Conservation (phyloP, 2,888 invertebrate species). For the Catocala nupta region DNA sequence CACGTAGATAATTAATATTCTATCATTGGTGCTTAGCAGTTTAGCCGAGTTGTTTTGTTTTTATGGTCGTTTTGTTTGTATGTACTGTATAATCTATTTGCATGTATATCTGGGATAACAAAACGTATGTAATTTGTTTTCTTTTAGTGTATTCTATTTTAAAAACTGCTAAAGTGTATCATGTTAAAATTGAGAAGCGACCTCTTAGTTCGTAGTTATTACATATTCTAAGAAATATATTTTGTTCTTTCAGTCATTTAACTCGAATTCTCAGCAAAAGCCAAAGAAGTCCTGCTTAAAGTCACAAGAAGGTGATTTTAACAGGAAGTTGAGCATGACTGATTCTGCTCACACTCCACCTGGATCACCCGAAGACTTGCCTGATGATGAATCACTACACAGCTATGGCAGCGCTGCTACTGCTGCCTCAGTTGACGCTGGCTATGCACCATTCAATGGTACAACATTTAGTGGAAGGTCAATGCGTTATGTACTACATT, state of each 20-base stretch:
- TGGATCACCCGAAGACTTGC: conserved; percentile 88
- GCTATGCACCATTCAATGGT: conserved; percentile 92
- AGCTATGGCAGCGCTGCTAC: conserved; percentile 94
- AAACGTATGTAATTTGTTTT: conserved; percentile 2
- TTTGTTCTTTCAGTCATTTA: conserved; percentile 78
- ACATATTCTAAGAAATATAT: conserved; percentile 16
- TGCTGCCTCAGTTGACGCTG: conserved; percentile 93
- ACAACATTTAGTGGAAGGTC: conserved; percentile 91
- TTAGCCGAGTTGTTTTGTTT: conserved; percentile 16
- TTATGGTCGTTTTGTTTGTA: conserved; percentile 11
- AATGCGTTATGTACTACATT: conserved; percentile 94
- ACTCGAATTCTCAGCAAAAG: conserved; percentile 74
- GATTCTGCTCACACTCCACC: conserved; percentile 88
- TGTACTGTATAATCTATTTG: background rate
- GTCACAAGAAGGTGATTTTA: conserved; percentile 70
- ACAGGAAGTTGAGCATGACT: conserved; percentile 77
- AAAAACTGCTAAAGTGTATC: background rate
- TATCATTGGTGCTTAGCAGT: conserved; percentile 13
- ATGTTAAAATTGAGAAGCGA: background rate
- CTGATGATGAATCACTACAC: conserved; percentile 93
- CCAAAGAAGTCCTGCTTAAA: conserved; percentile 77
- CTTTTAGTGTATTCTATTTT: conserved; percentile 5
- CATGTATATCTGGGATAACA: background rate
- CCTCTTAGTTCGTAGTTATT: background rate
- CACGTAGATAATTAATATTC: conserved; percentile 36